Conservation (phyloP, 30 jellyfish, hydroid and myxozoan genomes). For the Turritopsis dohrnii region DNA sequence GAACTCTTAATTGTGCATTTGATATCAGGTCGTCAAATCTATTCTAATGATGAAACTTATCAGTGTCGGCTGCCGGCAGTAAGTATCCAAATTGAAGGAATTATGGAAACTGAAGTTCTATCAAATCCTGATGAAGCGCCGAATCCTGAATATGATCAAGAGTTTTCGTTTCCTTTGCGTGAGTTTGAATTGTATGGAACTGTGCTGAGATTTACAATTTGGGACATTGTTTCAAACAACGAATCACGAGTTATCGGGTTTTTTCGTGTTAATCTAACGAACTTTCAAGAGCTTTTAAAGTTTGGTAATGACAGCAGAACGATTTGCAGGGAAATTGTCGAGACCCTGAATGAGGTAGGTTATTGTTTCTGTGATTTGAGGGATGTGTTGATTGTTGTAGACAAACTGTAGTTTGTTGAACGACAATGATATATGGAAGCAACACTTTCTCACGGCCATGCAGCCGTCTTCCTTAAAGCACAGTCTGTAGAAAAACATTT, state of each 20-base stretch:
- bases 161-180: constrained; percentile 38
- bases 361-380: no score
- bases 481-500: no score
- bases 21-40: constrained; percentile 74
- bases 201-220: constrained; percentile 41
- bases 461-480: no score
- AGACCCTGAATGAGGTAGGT: neutral
- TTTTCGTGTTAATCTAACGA: constrained; percentile 7
- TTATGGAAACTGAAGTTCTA: constrained; percentile 53
- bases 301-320: neutral
- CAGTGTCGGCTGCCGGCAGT: constrained; percentile 55
- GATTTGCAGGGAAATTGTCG: constrained; percentile 12
- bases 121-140: constrained; percentile 95
- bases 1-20: constrained; percentile 52
- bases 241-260: constrained; percentile 30
- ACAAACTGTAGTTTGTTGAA: neutral
- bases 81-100: constrained; percentile 39
- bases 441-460: no score
- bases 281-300: neutral
- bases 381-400: no score
- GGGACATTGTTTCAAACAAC: constrained; percentile 48
- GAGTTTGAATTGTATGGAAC: constrained; percentile 39
- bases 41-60: constrained; percentile 30
- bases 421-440: no score
- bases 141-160: constrained; percentile 87